Conservation (phyloP, 1,140 invertebrate genomes). For the Papilio aristodemus region DNA sequence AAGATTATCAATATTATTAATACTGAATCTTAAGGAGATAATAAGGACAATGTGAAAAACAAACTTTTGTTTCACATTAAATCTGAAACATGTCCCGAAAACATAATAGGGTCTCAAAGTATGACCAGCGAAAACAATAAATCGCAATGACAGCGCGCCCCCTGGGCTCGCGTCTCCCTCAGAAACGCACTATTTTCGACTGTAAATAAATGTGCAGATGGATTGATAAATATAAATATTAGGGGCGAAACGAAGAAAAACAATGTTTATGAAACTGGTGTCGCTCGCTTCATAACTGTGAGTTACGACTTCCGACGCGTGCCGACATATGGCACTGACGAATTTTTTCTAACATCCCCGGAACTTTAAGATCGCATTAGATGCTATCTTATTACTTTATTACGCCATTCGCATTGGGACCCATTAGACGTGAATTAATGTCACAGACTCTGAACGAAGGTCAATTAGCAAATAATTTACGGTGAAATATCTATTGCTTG, state of each 20-base stretch:
- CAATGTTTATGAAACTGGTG: conserved; percentile 81
- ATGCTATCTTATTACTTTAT: conserved; percentile 32
- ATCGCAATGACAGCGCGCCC: conserved; percentile 73
- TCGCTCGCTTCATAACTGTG: conserved; percentile 79
- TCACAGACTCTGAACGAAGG: background rate
- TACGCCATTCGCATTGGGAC: conserved; percentile 14
- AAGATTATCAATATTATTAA: background rate
- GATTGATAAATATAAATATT: conserved; percentile 81
- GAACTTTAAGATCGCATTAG: conserved; percentile 26
- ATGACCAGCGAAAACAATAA: conserved; percentile 77
- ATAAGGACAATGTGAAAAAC: background rate
- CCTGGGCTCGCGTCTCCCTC: conserved; percentile 58
- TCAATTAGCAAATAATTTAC: background rate
- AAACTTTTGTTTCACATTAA: background rate
- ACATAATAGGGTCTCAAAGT: conserved; percentile 53
- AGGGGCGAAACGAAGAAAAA: conserved; percentile 80
- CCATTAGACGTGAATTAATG: background rate
- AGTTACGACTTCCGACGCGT: conserved; percentile 78
- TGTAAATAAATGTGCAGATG: conserved; percentile 80
- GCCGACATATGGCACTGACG: conserved; percentile 71
- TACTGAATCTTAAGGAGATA: background rate
- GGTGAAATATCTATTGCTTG: background rate
- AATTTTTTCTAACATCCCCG: conserved; percentile 62
- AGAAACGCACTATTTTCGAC: conserved; percentile 74
- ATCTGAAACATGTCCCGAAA: conserved; percentile 49